Evolutionary conservation across 2,113 vertebrate genomes (phyloP).

Genomic region (Tor tambroides): DNA sequence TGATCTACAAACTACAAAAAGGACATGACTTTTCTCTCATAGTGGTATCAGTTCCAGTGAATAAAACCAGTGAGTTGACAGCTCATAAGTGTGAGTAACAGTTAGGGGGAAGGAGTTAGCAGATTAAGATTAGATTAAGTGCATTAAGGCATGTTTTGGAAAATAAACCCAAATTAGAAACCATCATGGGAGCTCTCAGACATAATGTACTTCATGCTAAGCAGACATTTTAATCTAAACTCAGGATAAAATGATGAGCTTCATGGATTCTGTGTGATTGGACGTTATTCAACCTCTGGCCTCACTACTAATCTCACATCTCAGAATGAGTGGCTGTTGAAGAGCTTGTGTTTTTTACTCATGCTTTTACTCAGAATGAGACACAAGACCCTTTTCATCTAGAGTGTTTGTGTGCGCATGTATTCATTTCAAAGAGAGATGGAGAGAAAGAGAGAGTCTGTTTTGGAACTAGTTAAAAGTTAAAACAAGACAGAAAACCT

Average conservation of each 20-base stretch:
- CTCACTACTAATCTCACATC: neutral
- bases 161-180: neutral
- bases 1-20: neutral
- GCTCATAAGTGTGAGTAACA: neutral
- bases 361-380: slow-evolving; percentile 31
- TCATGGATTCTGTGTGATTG: neutral
- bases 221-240: neutral
- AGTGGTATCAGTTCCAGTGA: neutral
- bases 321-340: slow-evolving; percentile 17
- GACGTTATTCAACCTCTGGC: slow-evolving; percentile 2
- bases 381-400: neutral
- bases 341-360: neutral
- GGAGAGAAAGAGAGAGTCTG: slow-evolving; percentile 34
- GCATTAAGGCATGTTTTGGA: neutral
- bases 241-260: neutral
- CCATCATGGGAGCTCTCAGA: neutral
- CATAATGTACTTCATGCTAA: neutral
- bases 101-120: neutral
- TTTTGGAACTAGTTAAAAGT: slow-evolving; percentile 55
- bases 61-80: slow-evolving; percentile 5
- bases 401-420: neutral
- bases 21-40: neutral
- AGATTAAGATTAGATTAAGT: neutral
- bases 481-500: neutral
- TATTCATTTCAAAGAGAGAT: neutral